Evolutionary conservation across 2,888 invertebrate genomes (phyloP).

Genomic region (Apamea monoglypha): DNA sequence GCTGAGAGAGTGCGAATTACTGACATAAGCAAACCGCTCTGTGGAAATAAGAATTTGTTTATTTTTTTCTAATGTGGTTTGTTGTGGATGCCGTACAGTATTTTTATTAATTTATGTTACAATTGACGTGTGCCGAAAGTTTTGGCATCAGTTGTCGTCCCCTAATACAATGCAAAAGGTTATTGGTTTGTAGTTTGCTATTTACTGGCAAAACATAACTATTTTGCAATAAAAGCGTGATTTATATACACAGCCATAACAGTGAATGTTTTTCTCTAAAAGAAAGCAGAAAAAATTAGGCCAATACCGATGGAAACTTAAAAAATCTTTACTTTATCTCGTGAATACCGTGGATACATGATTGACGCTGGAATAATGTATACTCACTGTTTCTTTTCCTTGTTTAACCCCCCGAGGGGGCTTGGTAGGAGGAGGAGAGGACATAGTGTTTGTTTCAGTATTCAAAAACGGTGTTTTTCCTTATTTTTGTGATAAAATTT

Average conservation of each 20-base stretch:
- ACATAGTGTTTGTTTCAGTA: constrained; percentile 82
- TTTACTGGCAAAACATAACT: background rate
- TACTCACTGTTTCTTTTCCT: constrained; percentile 95
- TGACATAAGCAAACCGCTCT: constrained; percentile 97
- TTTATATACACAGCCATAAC: background rate
- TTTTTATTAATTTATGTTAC: background rate
- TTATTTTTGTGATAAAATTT: constrained; percentile 45
- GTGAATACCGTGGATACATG: constrained; percentile 50
- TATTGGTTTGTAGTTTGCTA: background rate
- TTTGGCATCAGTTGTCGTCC: background rate
- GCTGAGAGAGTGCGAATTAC: constrained; percentile 98
- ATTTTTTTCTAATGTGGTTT: background rate
- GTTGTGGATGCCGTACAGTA: background rate
- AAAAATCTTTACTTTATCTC: constrained; percentile 60
- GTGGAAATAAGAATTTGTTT: constrained; percentile 42
- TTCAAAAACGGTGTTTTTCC: constrained; percentile 45
- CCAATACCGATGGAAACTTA: background rate
- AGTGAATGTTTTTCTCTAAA: background rate
- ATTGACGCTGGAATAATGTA: constrained; percentile 34
- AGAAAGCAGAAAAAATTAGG: background rate
- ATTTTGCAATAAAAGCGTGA: no score
- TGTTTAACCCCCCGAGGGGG: constrained; percentile 96
- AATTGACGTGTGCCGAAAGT: background rate
- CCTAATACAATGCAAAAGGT: background rate
- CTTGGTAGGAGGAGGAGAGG: constrained; percentile 94